Evolutionary conservation across 2,888 invertebrate genomes (phyloP).

Genomic region (Horisme vitalbata): DNA sequence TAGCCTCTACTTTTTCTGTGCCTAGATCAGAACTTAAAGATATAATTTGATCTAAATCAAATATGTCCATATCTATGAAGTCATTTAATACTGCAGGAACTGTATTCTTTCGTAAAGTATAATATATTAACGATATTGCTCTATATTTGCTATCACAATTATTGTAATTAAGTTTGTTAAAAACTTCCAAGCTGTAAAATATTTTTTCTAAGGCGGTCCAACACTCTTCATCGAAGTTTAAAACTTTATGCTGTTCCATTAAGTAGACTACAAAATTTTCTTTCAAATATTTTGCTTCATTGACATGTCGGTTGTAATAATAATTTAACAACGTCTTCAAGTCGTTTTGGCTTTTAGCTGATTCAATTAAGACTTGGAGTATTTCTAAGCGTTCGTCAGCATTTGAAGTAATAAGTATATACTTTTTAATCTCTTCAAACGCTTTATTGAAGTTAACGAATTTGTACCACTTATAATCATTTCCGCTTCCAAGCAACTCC

Average conservation of each 20-base stretch:
- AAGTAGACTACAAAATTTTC: conserved; percentile 12
- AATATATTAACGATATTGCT: conserved; percentile 12
- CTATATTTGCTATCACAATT: background rate
- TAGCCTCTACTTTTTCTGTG: conserved; percentile 5
- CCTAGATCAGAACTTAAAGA: background rate
- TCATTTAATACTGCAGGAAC: conserved; percentile 13
- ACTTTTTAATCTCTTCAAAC: conserved; percentile 39
- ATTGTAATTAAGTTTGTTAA: background rate
- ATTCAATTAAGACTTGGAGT: conserved; percentile 33
- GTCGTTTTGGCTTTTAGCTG: conserved; percentile 38
- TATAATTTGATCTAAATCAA: background rate
- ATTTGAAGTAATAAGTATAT: conserved; percentile 6
- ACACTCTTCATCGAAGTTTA: conserved; percentile 15
- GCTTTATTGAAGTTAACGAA: conserved; percentile 43
- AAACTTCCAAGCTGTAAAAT: conserved; percentile 18
- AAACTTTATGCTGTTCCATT: conserved; percentile 10
- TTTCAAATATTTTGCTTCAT: conserved; percentile 15
- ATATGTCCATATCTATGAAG: background rate
- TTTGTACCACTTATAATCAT: conserved; percentile 45
- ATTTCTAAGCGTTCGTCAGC: conserved; percentile 15
- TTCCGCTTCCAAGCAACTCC: conserved; percentile 38
- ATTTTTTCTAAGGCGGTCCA: conserved; percentile 24
- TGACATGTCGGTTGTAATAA: conserved; percentile 38
- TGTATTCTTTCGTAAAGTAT: conserved; percentile 16
- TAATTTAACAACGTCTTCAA: conserved; percentile 38